Conservation (phyloP, 2,797 vertebrate species). For the Cynodonichthys magdalenae region DNA sequence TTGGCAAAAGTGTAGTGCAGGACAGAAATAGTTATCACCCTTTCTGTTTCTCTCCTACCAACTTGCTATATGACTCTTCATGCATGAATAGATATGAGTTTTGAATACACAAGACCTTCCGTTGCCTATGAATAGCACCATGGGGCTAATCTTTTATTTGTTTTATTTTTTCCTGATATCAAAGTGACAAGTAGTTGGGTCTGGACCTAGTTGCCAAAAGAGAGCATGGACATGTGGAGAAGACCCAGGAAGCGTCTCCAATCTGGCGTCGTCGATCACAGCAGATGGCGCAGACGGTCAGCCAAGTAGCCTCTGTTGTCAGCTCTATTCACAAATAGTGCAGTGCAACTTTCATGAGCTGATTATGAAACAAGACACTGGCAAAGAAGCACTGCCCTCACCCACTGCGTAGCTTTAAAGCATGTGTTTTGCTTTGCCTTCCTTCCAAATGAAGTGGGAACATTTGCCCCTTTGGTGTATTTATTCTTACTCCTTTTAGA, state of each 20-base stretch:
- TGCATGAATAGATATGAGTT: not conserved
- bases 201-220: constrained; percentile 50
- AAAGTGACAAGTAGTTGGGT: constrained; percentile 62
- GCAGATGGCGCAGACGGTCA: constrained; percentile 64
- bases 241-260: constrained; percentile 62
- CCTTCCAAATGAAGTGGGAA: constrained; percentile 35
- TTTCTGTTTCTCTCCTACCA: too few species aligned
- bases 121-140: constrained; percentile 22
- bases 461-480: constrained; percentile 14
- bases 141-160: constrained; percentile 30
- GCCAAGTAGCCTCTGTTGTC: constrained; percentile 62
- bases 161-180: constrained; percentile 35
- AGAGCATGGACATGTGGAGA: constrained; percentile 63
- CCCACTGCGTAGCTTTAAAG: constrained; percentile 62
- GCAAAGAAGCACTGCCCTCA: constrained; percentile 48
- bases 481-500: constrained; percentile 29
- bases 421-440: constrained; percentile 43
- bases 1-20: too few species aligned
- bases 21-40: too few species aligned
- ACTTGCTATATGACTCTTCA: not conserved
- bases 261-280: constrained; percentile 60
- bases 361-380: constrained; percentile 58
- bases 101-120: not conserved
- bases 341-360: constrained; percentile 41
- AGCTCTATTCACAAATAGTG: constrained; percentile 54